Evolutionary conservation across 1,140 invertebrate species (phyloP).

Genomic region (Triops longicaudatus): DNA sequence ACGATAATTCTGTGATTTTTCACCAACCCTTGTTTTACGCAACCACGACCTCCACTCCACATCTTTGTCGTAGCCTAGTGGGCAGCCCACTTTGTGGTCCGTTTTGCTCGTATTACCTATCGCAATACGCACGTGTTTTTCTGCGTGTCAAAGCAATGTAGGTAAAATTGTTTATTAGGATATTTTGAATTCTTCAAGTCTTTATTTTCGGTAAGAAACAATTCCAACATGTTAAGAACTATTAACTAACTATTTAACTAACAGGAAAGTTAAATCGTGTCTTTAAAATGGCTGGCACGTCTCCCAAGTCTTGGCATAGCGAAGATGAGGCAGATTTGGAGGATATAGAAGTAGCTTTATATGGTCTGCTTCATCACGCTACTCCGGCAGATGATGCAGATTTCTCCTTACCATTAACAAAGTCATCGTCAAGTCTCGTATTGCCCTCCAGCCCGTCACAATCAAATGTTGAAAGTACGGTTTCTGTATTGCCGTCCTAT

Average conservation of each 20-base stretch:
- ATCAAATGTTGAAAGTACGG: neutral
- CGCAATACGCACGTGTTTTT: neutral
- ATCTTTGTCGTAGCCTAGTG: too few relatives aligned
- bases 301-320: constrained; percentile 1
- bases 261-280: neutral
- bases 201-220: too few relatives aligned
- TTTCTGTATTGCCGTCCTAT: too few relatives aligned
- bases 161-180: neutral
- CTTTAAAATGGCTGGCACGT: neutral
- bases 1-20: too few relatives aligned
- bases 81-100: neutral
- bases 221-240: too few relatives aligned
- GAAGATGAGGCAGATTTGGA: neutral
- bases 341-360: neutral
- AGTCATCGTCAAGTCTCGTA: neutral
- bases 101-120: neutral
- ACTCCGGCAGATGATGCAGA: neutral
- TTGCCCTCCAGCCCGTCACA: neutral
- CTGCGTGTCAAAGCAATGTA: neutral
- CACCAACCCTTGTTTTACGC: too few relatives aligned
- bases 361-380: neutral
- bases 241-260: too few relatives aligned
- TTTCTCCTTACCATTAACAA: constrained; percentile 1
- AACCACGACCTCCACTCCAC: too few relatives aligned
- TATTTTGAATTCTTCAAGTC: neutral